Conservation (phyloP, 2,888 invertebrate genomes). For the Dolomedes plantarius region DNA sequence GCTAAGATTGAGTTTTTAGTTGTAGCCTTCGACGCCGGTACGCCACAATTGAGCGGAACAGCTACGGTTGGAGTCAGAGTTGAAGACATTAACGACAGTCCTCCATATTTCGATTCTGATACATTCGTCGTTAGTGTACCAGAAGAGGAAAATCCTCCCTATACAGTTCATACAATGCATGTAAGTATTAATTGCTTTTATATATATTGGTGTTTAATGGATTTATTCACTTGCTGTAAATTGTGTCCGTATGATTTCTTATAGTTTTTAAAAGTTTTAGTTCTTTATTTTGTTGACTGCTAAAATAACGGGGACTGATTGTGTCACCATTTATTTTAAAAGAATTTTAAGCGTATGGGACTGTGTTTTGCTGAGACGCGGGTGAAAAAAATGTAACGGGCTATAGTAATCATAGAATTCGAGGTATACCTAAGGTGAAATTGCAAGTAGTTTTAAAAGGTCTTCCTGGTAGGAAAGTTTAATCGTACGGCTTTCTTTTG, state of each 20-base stretch:
- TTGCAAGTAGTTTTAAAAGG: too few species aligned
- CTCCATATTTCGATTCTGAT: constrained; percentile 82
- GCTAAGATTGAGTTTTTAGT: constrained; percentile 73
- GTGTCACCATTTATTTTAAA: too few species aligned
- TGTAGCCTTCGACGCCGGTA: constrained; percentile 73
- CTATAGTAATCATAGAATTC: too few species aligned
- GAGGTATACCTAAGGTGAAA: too few species aligned
- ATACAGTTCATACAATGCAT: constrained; percentile 73
- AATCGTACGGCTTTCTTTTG: too few species aligned
- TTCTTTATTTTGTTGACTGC: too few species aligned
- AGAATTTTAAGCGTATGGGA: too few species aligned
- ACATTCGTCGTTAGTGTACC: constrained; percentile 73
- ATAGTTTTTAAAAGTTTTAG: too few species aligned
- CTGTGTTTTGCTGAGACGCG: too few species aligned
- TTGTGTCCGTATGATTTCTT: neutral
- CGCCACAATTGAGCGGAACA: constrained; percentile 74
- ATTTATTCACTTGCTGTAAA: neutral
- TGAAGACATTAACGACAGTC: constrained; percentile 91
- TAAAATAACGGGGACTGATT: too few species aligned
- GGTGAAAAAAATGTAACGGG: too few species aligned
- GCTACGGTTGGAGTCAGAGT: constrained; percentile 80
- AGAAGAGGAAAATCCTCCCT: constrained; percentile 74
- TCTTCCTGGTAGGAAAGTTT: too few species aligned
- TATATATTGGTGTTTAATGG: neutral
- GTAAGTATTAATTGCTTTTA: constrained; percentile 47